Percentiles rank a stretch among this genome's conserved stretches.
Evolutionary conservation across 2,888 invertebrate genomes (phyloP).

Genomic region (Ophion ellenae): DNA sequence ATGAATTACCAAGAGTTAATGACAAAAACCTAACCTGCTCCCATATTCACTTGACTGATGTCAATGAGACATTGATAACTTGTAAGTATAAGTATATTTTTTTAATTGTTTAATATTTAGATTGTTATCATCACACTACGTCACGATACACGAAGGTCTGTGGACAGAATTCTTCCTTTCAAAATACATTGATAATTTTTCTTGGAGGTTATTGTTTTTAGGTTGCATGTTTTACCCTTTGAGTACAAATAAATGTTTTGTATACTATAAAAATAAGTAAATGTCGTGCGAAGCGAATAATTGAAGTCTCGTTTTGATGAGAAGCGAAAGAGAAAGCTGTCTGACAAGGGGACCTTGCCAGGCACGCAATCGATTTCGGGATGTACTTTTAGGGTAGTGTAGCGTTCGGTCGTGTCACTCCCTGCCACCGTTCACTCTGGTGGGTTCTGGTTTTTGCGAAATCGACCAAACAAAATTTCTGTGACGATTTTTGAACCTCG

Average conservation of each 20-base stretch:
- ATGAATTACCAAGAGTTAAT: constrained; percentile 90
- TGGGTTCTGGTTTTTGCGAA: too few species aligned
- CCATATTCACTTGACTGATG: constrained; percentile 92
- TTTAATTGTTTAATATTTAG: not conserved
- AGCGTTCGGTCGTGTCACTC: too few species aligned
- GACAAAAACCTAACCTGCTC: constrained; percentile 90
- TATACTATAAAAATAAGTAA: not conserved
- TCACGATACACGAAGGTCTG: not conserved
- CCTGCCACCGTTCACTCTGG: too few species aligned
- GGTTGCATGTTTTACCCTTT: not conserved
- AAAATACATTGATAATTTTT: not conserved
- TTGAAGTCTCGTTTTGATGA: not conserved
- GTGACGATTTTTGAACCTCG: too few species aligned
- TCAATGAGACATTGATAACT: constrained; percentile 92
- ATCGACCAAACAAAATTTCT: too few species aligned
- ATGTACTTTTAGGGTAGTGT: too few species aligned
- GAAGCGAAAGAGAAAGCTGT: too few species aligned
- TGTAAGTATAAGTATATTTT: constrained; percentile 84
- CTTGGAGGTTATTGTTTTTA: not conserved
- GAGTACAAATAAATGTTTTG: not conserved
- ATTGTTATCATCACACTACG: not conserved
- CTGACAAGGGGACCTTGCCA: too few species aligned
- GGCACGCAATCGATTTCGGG: too few species aligned
- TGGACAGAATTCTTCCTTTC: not conserved
- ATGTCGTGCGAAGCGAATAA: not conserved